Evolutionary conservation across 2,888 invertebrate genomes (phyloP), one percentile per base, ranked within the genome.

Genomic region (Rhabditoides inermis): DNA sequence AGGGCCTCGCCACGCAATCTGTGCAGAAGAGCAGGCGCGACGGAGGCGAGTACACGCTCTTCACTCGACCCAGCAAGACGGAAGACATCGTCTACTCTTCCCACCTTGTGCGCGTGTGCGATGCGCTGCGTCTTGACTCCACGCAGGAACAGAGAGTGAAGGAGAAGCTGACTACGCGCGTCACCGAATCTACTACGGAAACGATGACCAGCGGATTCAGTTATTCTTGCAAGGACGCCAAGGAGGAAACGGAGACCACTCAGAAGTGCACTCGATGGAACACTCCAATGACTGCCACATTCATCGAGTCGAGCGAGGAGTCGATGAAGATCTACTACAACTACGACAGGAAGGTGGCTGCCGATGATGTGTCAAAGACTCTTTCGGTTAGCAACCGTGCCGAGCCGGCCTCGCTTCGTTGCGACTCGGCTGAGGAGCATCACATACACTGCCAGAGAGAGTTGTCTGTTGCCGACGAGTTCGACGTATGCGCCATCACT

Each of bases 21-120:
- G n/a, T n/a, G n/a, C n/a, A n/a, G n/a, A n/a, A n/a, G n/a, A n/a
- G n/a, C n/a, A n/a, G n/a, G n/a, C n/a, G n/a, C n/a, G 28, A 37
- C 23, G 73, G 72, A 39, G 73, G 73, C 35, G 44, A 46, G 2
- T 71, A 68, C 44, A 39, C n/a, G n/a, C n/a, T n/a, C n/a, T n/a
- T n/a, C n/a, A n/a, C n/a, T n/a, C n/a, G n/a, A n/a, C n/a, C n/a
- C n/a, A n/a, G n/a, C n/a, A n/a, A n/a, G n/a, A n/a, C n/a, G n/a
- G n/a, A n/a, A n/a, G n/a, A n/a, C n/a, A n/a, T n/a, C n/a, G n/a
- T n/a, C n/a, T n/a, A n/a, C n/a, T n/a, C n/a, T n/a, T n/a, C n/a
- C n/a, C n/a, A n/a, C n/a, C n/a, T n/a, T n/a, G n/a, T n/a, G n/a
- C n/a, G n/a, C n/a, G n/a, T n/a, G n/a, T n/a, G n/a, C n/a, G n/a